These are phyloP conservation scores for Thomomys bottae DNA, from an alignment of 2,113 vertebrate species.

Conservation along the genomic window DNA sequence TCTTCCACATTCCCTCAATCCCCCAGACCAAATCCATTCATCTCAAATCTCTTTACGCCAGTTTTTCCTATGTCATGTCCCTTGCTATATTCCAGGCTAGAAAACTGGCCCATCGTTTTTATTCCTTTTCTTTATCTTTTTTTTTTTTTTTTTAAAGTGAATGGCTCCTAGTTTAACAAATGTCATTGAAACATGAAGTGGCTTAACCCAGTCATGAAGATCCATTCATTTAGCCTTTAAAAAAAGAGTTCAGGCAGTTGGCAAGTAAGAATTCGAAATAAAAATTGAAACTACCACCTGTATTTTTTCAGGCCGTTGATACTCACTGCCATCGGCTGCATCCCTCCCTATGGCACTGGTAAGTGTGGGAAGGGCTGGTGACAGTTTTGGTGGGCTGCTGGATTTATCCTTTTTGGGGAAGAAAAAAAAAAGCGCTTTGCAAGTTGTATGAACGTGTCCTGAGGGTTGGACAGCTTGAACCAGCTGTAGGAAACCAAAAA, in stretches of 20 bases:
- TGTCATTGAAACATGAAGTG: slow-evolving; percentile 57
- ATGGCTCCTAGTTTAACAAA: slow-evolving; percentile 48
- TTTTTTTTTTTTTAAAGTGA: slow-evolving; percentile 45
- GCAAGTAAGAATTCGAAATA: slow-evolving; percentile 81
- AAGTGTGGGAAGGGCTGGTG: slow-evolving; percentile 82
- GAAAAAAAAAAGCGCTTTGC: slow-evolving; percentile 45
- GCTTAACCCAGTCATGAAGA: slow-evolving; percentile 65
- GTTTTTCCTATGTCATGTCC: background rate
- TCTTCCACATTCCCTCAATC: background rate
- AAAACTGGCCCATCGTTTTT: background rate
- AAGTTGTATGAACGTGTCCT: slow-evolving; percentile 51
- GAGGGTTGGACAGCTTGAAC: slow-evolving; percentile 22
- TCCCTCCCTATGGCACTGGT: slow-evolving; percentile 82
- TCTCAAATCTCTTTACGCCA: slow-evolving; percentile 46
- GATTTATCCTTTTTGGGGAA: slow-evolving; percentile 68
- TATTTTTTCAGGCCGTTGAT: slow-evolving; percentile 84
- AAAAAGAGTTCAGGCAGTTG: slow-evolving; percentile 79
- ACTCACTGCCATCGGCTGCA: slow-evolving; percentile 82
- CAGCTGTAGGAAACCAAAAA: slow-evolving; percentile 16
- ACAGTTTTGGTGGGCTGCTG: slow-evolving; percentile 79
- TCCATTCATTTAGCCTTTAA: slow-evolving; percentile 66
- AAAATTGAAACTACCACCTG: slow-evolving; percentile 85
- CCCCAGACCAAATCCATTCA: slow-evolving; percentile 17
- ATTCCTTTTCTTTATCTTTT: slow-evolving; percentile 48
- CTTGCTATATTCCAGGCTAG: background rate